Base-by-base conservation (phyloP, 2,888 invertebrate species). In the Psylliodes chrysocephalus region DNA sequence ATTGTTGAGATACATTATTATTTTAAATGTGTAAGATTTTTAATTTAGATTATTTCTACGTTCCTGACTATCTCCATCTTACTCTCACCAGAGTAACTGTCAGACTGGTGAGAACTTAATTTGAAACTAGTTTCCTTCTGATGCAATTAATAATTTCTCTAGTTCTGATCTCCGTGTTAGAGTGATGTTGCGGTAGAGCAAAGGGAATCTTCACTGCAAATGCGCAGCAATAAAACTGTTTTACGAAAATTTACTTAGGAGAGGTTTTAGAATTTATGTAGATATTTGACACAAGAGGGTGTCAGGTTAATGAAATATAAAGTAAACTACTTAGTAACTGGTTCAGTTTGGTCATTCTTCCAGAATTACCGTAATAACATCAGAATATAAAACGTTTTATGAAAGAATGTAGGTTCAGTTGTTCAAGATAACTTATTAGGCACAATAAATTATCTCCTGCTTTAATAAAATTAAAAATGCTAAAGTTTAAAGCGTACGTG, bases 131-230 rank as follows among this genome's bases (percentile, higher is more conserved):
- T 59, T 59, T 59, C 59, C 59, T 40, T 49, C 30, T 59, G 19
- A 59, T 49, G 25, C 51, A 59, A 59, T 59, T 59, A 59, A 59
- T 59, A 51, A 59, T 59, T 59, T 15, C 49, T 18, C 15, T 40
- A 28, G 30, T 51, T 59, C 49, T 49, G 49, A 49, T 49, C 28
- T 49, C 12, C 28, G 49, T 17, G 49, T 28, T 14, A 7, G 30
- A 49, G 30, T 30, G 15, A 49, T 30, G 30, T 19, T 49, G 49
- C 15, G 30, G 49, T 3, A 8, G 8, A 25, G 28, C 19, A 25
- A 17, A 49, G 28, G 12, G 30, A 49, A 28, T 28, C 49, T 30
- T 28, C 22, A 8, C n/a, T 28, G 49, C 15, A 22, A 25, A 3
- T 12, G 2, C n/a, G 47, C 12, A 22, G 47, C 22, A 5, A 22